Base-by-base conservation (phyloP, 2,797 vertebrate species). In the Phylloscopus collybita region DNA sequence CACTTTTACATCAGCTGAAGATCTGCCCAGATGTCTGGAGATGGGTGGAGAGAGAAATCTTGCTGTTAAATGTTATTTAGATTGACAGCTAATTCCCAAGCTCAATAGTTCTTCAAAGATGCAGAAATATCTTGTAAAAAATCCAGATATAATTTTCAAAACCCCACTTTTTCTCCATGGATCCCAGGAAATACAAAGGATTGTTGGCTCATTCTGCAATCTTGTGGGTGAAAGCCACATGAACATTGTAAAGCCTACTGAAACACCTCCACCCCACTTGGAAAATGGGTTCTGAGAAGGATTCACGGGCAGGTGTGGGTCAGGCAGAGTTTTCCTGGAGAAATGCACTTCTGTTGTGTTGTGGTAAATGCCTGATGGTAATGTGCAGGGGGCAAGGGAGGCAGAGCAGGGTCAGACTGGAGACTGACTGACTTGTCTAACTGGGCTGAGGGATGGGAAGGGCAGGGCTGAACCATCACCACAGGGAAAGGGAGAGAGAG, bases 1-100 rank as follows among this genome's bases (percentile, higher is more conserved):
- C 4, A 18, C 76, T 86, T 88, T 93, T 95, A 88, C 80, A 95
- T 70, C 80, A 91, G 85, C 80, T 95, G 92, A 90, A 90, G 72
- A 17, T 88, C 54, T 92, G 71, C 73, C 80, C 85, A 88, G 85
- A 92, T 91, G 66, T 92, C 81, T 57, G 60, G 87, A 88, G 80
- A 92, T 67, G 82, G 65, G 45, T 86, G 73, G 85, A 84, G 61
- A 59, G 36, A 93, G 70, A 92, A 95, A 70, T 90, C 73, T 84
- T 92, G 62, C 62, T 82, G 34, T 73, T 91, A 50, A 30, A 13
- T 32, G 6, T 91, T 89, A 87, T 71, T 89, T 74, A 87, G 50
- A 86, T 67, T 89, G 90, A 90, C 89, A 90, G 8, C 45, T 88
- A 45, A 66, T 91, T 95, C 93, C 94, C 53, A 76, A 80, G n/a